These are phyloP conservation scores for Ypsolopha sequella DNA, from an alignment of 2,888 invertebrate genomes.

Conservation along the genomic window DNA sequence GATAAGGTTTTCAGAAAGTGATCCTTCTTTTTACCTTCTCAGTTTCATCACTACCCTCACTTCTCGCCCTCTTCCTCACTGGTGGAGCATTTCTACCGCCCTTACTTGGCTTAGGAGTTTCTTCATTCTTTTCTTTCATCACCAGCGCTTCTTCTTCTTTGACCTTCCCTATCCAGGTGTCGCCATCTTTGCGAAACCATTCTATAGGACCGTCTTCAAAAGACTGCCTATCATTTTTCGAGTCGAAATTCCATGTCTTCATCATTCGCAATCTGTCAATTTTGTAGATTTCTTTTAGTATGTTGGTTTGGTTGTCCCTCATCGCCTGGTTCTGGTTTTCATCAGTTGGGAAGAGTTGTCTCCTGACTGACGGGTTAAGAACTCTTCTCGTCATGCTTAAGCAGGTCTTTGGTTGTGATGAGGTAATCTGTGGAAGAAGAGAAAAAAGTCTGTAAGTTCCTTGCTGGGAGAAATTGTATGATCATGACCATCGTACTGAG, in stretches of 20 bases:
- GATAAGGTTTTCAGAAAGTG: background rate
- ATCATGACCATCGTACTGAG: too few relatives aligned
- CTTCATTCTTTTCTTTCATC: background rate
- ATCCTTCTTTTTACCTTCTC: background rate
- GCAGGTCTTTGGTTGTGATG: too few relatives aligned
- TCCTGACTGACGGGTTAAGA: too few relatives aligned
- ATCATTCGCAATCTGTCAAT: background rate
- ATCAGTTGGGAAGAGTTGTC: too few relatives aligned
- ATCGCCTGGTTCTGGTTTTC: too few relatives aligned
- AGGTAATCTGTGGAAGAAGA: too few relatives aligned
- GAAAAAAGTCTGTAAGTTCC: too few relatives aligned
- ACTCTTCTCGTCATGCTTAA: too few relatives aligned
- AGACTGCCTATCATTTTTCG: background rate
- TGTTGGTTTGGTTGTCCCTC: too few relatives aligned
- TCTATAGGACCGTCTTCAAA: background rate
- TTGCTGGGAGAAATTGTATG: too few relatives aligned
- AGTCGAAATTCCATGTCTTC: background rate
- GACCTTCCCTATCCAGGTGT: background rate
- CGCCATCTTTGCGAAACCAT: background rate
- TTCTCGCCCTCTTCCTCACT: background rate
- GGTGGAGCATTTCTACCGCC: too few relatives aligned
- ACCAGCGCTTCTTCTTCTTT: background rate
- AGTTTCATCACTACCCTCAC: background rate
- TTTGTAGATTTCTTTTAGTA: background rate
- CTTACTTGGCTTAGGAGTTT: background rate